Conservation (phyloP, 2,888 invertebrate genomes). For the Polymixis lichenea region DNA sequence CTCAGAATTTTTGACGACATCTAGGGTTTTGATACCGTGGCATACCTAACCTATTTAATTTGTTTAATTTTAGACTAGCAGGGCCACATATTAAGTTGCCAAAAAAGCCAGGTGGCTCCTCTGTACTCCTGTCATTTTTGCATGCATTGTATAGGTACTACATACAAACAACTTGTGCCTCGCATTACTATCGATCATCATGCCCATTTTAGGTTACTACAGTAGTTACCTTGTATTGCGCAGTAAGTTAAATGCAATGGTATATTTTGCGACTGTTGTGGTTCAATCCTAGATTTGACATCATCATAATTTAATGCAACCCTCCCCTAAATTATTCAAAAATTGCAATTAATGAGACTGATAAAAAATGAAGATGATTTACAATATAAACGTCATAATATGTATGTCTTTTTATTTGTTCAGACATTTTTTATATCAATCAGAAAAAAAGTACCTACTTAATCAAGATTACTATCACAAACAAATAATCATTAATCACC, state of each 20-base stretch:
- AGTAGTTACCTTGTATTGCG: background rate
- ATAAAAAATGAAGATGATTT: too few relatives aligned
- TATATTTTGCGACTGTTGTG: background rate
- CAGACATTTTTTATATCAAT: too few relatives aligned
- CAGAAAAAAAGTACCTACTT: too few relatives aligned
- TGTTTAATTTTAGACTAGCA: background rate
- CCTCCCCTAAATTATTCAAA: too few relatives aligned
- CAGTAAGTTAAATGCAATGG: background rate
- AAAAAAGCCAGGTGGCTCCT: background rate
- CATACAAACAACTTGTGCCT: background rate
- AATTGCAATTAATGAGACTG: too few relatives aligned
- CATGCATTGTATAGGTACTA: background rate
- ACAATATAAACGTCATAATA: too few relatives aligned
- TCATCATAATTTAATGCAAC: background rate
- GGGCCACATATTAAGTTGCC: background rate
- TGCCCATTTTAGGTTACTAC: slow-evolving; percentile 4
- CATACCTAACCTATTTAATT: background rate
- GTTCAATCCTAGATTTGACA: background rate
- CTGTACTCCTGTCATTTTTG: slow-evolving; percentile 3
- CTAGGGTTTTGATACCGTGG: background rate
- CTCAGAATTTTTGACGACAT: too few relatives aligned
- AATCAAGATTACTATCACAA: too few relatives aligned
- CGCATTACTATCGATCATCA: background rate
- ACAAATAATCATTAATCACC: too few relatives aligned
- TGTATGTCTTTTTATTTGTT: too few relatives aligned